These are phyloP conservation scores for Ceyx melanurus DNA, from an alignment of 2,113 vertebrate genomes.

Conservation along the genomic window DNA sequence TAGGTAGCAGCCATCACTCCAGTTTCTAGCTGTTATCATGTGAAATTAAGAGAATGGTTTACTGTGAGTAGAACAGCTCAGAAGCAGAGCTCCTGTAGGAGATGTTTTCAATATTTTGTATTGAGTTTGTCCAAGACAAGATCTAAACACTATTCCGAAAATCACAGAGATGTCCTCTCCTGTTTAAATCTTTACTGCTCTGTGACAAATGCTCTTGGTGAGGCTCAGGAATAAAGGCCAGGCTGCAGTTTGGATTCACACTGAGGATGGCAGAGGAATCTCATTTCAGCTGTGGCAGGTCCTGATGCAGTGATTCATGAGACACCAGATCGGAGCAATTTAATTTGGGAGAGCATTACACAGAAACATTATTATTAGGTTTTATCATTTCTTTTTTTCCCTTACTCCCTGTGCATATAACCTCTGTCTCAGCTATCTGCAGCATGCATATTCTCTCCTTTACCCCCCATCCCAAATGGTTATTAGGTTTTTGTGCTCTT, in stretches of 20 bases:
- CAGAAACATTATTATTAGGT: not conserved
- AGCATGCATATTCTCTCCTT: not conserved
- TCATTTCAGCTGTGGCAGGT: not conserved
- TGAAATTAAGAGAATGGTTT: not conserved
- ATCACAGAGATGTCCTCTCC: not conserved
- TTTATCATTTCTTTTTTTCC: not conserved
- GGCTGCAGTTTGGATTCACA: not conserved
- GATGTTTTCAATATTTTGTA: not conserved
- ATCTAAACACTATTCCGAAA: not conserved
- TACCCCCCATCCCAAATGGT: not conserved
- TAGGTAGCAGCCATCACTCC: not conserved
- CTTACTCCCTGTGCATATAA: not conserved
- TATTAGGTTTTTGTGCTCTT: not conserved
- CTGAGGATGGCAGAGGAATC: not conserved
- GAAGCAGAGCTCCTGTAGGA: not conserved
- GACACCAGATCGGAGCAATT: not conserved
- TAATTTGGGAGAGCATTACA: not conserved
- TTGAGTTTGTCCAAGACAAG: not conserved
- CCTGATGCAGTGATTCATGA: constrained; percentile 10
- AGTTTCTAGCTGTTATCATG: not conserved
- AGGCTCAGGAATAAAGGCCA: not conserved
- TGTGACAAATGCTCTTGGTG: not conserved
- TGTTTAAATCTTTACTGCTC: not conserved
- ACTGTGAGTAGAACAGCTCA: not conserved
- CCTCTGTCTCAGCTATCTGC: not conserved